Base-by-base conservation (phyloP, 2,113 vertebrate genomes). In the Garra rufa region DNA sequence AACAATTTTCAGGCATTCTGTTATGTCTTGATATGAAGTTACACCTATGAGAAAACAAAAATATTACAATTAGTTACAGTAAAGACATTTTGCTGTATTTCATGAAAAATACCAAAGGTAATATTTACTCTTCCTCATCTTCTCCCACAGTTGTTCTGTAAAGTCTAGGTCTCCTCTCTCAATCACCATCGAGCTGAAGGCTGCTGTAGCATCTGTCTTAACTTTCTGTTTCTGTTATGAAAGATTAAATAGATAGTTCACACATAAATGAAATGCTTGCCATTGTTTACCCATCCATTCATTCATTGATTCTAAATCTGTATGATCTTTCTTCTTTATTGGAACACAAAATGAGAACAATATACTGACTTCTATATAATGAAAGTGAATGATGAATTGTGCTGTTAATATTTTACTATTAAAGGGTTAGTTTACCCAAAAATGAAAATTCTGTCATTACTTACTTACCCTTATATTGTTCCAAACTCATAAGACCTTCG, bases 61-160 rank as follows among this genome's bases (percentile, higher is more conserved):
- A n/a, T 5, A 67, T 69, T 83, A 84, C 9, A 75, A 44, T 65
- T 63, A 50, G 57, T 80, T 52, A 43, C 4, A 69, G 9, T 41
- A 10, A 67, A 19, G 21, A 24, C n/a, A 7, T 11, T 71, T 19
- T 41, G 6, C 19, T 63, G 50, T 61, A 50, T 21, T 28, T 3
- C 2, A 1, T 41, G 34, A 69, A 41, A 41, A n/a, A n/a, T 69
- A 19, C 15, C 4, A 41, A 69, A 0, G 19, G 4, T 69, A 69
- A 41, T 41, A 41, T 96, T 87, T 86, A 99, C 98, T 96, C 89
- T 91, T 96, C 86, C 94, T 96, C 95, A 99, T 96, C 86, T 91
- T 95, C 89, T 96, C 96, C 98, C 98, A 99, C 1, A 99, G 91
- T 61, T 97, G 95, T 85, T 99, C 98, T 30, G 95, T 94, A 90